Base-by-base conservation (phyloP, 2,888 invertebrate genomes). In the Agrochola litura region DNA sequence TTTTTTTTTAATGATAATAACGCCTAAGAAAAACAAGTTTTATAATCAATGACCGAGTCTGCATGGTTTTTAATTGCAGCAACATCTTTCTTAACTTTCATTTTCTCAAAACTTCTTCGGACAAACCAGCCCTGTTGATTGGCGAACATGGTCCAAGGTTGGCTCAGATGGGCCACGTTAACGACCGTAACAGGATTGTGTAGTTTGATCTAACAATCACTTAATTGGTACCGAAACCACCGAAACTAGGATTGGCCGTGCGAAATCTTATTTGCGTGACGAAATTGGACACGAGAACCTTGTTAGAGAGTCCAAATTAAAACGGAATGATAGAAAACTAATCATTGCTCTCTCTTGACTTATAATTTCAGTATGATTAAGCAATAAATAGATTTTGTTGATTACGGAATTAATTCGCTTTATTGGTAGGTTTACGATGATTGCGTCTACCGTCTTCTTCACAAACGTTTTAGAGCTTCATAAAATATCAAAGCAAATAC, bases 311-410 rank as follows among this genome's bases (percentile, higher is more conserved):
- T 54, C 22, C 52, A 81, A 86, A 77, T 84, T 70, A 76, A 82
- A 79, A 83, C 37, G 46, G 64, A 67, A 73, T 75, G 46, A 73
- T 73, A 66, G 66, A 79, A 76, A 67, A 65, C 30, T 76, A 81
- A 86, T 84, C 63, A 82, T 64, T 67, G 22, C 61, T 60, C 70
- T 81, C 72, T 83, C 78, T 76, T 76, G 56, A 73, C 52, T 66
- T 66, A 65, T 78, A 73, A 86, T 69, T 75, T 79, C 22, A 19
- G 70, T 66, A 78, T 75, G 73, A 86, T 86, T 86, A 86, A 86
- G 84, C 66, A 86, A 86, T 86, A 83, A 85, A 85, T 71, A 83
- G 65, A 76, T 85, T 83, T 77, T 68, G 69, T 85, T 86, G 69
- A 83, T 86, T 86, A 85, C 78, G 10, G 67, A 74, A 82, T 85